phyloP scores from a whole-genome alignment of 1,140 invertebrate genomes.

The Colletes gigas region DNA sequence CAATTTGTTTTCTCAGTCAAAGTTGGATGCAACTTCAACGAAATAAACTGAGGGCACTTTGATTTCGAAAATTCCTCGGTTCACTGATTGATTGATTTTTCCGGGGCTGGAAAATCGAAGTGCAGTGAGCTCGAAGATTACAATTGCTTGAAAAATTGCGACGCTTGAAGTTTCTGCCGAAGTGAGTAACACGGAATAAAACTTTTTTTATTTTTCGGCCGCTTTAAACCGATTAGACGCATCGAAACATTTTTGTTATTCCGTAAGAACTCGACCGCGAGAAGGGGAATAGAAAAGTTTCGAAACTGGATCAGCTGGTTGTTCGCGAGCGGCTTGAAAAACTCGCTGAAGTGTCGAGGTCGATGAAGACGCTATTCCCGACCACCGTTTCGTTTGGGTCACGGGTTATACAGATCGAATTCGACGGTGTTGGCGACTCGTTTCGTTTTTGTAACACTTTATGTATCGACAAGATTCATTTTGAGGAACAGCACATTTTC shows the following conservation, averaged over 20 bases:
- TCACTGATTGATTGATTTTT: background rate
- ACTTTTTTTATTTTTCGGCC: conserved; percentile 37
- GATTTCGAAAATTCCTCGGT: background rate
- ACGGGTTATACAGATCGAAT: conserved; percentile 42
- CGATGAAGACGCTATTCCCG: conserved; percentile 43
- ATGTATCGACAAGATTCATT: too few species aligned
- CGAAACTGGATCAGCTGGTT: conserved; percentile 58
- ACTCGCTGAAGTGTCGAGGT: conserved; percentile 62
- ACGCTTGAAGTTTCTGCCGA: background rate
- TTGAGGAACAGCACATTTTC: too few species aligned
- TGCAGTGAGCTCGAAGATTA: background rate
- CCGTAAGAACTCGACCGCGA: background rate
- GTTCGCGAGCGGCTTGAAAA: conserved; percentile 57
- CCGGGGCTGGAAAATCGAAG: too few species aligned
- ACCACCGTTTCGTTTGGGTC: conserved; percentile 50
- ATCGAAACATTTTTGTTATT: conserved; percentile 48
- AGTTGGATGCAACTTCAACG: too few species aligned
- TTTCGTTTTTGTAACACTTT: too few species aligned
- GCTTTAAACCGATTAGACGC: conserved; percentile 53
- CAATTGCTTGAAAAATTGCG: conserved; percentile 11
- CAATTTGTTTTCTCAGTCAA: too few species aligned
- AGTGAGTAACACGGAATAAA: background rate
- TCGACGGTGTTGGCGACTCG: conserved; percentile 10
- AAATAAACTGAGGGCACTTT: background rate
- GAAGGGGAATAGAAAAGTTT: conserved; percentile 41